Evolutionary conservation across 2,797 vertebrate species (phyloP), one percentile per base, ranked within the genome.

Genomic region (Myioborus melanocephalus): DNA sequence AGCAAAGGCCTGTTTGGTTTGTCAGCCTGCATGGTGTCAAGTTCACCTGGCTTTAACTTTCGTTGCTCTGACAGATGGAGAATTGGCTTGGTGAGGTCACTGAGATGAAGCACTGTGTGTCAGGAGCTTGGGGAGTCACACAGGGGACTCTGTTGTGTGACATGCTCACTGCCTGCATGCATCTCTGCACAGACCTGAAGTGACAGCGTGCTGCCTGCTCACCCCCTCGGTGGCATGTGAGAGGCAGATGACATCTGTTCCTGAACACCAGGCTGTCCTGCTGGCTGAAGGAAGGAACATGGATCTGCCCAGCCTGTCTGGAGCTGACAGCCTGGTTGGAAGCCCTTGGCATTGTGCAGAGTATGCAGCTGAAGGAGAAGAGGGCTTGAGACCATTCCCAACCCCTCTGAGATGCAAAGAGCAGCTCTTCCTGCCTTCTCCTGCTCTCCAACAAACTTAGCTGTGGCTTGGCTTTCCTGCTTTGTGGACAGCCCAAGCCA

Each of bases 211-310:
- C 79, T 81, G 72, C 46, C 37, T 59, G 55, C 65, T 78, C 0
- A 0, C n/a, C n/a, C 32, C 20, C 4, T 0, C 22, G 43, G 73
- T 27, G 35, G 52, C 57, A 5, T 2, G 14, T 32, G 35, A 75
- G 71, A 66, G 37, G 52, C 30, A 20, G 49, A 28, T 47, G 72
- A 14, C 12, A 52, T 52, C 47, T 84, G 47, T 32, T 72, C 16
- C 44, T 65, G 60, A 77, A 10, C 39, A 60, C 43, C 43, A 81
- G 28, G 30, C 56, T 81, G 57, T 80, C 32, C 44, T 55, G 13
- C 55, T 46, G 53, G 30, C 46, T 80, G 64, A 53, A 53, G 43
- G 26, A 28, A 68, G 30, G 47, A 75, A 44, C 1, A 1, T 50
- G 57, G 28, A 50, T 56, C 34, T 75, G n/a, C 68, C 53, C 24